Base-by-base conservation (phyloP, 2,113 vertebrate genomes). In the Struthidea cinerea region DNA sequence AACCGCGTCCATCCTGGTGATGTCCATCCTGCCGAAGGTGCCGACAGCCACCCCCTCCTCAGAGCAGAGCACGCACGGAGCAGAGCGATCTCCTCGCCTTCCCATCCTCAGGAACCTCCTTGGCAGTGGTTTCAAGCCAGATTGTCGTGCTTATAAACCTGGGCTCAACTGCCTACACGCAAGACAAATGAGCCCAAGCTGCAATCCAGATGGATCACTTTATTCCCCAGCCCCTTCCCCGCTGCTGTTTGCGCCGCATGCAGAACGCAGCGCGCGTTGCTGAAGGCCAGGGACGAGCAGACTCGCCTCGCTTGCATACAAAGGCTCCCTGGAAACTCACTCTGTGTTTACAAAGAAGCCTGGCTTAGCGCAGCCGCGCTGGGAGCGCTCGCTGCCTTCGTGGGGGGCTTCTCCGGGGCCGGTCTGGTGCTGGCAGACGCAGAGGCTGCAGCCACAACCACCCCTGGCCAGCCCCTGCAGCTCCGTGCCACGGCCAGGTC, bases 131-230 rank as follows among this genome's bases (percentile, higher is more conserved):
- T 89, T 53, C 63, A 3, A 68, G 87, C 26, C 93, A 94, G 89
- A 93, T 1, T 82, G 81, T 39, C 53, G 1, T 13, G 87, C 91
- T 85, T 73, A 61, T 50, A 87, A 96, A 95, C 94, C 93, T 76
- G 93, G n/a, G 63, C 89, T 73, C 93, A 16, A 26, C 46, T 73
- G 84, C 87, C 91, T 87, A 88, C 88, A 30, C 1, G 80, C 88
- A 77, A 97, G 96, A 95, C 90, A 90, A 93, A 95, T 63, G 87
- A 96, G 92, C 85, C 84, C 92, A 90, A 87, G 92, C 94, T 90
- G 94, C 90, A 74, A 69, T 85, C 87, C 93, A 90, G 90, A 91
- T 15, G 91, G 93, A 93, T 82, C 7, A 2, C 84, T 78, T 63
- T n/a, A 82, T 85, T 74, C 52, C 68, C 84, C 94, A 90, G 93